Conservation (phyloP, 2,113 vertebrate species). For the Apteryx owenii region DNA sequence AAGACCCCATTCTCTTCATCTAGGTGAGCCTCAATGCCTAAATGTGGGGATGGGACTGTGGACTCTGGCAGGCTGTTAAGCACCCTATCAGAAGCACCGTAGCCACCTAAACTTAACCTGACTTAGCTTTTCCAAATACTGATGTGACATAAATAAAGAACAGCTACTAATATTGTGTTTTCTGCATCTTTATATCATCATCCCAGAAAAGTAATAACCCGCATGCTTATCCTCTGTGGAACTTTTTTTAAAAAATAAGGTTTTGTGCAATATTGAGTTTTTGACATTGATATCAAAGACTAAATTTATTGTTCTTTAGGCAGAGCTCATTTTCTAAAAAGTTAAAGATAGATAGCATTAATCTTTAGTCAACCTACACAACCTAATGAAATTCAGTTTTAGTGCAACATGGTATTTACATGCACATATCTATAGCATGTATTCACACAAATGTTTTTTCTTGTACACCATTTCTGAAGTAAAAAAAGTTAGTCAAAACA, state of each 20-base stretch:
- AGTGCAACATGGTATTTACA: background rate
- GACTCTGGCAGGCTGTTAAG: background rate
- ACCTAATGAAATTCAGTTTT: background rate
- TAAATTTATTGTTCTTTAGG: background rate
- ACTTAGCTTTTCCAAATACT: background rate
- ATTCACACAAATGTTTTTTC: background rate
- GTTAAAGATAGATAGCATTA: background rate
- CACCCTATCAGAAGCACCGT: background rate
- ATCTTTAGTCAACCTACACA: background rate
- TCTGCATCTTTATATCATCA: background rate
- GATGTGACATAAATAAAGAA: rapidly evolving
- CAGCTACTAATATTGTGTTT: rapidly evolving
- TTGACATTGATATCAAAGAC: rapidly evolving
- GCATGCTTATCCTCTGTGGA: background rate
- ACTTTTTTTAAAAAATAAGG: background rate
- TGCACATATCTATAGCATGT: background rate
- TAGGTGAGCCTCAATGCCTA: rapidly evolving
- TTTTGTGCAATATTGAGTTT: too few species aligned
- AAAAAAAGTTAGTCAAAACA: background rate
- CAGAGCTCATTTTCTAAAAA: background rate
- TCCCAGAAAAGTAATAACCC: rapidly evolving
- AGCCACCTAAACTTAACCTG: background rate
- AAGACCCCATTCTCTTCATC: rapidly evolving
- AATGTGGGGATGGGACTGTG: rapidly evolving
- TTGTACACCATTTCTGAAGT: background rate